Conservation (phyloP, 2,888 invertebrate genomes). For the Lepidochrysops patricia region DNA sequence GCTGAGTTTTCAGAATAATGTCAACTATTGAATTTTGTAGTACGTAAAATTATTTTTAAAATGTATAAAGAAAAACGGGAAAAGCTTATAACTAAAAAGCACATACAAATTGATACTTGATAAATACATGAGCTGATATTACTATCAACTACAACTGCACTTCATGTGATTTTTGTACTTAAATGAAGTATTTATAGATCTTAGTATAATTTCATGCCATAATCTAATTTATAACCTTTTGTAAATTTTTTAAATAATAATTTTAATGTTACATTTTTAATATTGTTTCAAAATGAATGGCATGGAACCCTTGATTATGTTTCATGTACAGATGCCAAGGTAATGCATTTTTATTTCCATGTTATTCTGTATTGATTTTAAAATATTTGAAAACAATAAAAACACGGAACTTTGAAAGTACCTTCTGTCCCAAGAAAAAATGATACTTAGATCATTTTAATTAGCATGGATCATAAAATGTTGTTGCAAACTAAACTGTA, state of each 20-base stretch:
- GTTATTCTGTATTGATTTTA: background rate
- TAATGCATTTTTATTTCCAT: conserved; percentile 9
- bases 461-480: no score
- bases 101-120: background rate
- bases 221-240: conserved; percentile 59
- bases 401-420: no score
- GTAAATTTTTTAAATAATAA: conserved; percentile 38
- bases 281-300: background rate
- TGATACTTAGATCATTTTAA: no score
- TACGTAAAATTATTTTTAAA: no score
- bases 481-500: no score
- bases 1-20: no score
- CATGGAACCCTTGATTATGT: conserved; percentile 12
- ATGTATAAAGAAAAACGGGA: no score
- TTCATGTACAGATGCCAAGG: conserved; percentile 6
- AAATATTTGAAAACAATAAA: no score
- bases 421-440: no score
- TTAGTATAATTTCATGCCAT: conserved; percentile 47
- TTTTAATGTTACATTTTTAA: conserved; percentile 6
- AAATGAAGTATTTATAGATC: conserved; percentile 53
- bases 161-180: conserved; percentile 58
- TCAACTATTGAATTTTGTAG: no score
- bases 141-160: conserved; percentile 25
- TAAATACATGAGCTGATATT: background rate
- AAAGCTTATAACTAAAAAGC: no score